phyloP scores from a whole-genome alignment of 1,140 invertebrate species.

The Sycobia sp. region DNA sequence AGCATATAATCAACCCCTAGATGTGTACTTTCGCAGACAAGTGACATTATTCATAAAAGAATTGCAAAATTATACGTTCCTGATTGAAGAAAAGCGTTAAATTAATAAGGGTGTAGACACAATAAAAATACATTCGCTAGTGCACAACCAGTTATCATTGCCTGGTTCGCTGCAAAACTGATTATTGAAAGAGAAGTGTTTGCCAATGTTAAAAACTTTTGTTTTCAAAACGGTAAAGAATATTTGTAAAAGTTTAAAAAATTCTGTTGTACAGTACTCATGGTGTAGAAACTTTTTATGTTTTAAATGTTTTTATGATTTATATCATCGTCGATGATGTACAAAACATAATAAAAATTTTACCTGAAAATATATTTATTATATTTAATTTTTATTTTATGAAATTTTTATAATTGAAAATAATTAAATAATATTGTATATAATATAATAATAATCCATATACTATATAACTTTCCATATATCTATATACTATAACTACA shows the following conservation, averaged over 20 bases:
- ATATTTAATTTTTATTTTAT: too few relatives aligned
- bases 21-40: constrained; percentile 10
- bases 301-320: constrained; percentile 29
- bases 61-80: not conserved
- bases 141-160: not conserved
- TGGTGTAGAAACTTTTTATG: constrained; percentile 6
- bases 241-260: not conserved
- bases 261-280: constrained; percentile 8
- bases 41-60: constrained; percentile 5
- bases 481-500: too few relatives aligned
- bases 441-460: too few relatives aligned
- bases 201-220: constrained; percentile 12
- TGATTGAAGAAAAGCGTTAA: not conserved
- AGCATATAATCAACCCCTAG: not conserved
- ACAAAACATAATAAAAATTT: too few relatives aligned
- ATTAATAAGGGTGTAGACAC: not conserved
- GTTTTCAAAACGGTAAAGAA: constrained; percentile 13
- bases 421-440: too few relatives aligned
- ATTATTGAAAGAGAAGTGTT: constrained; percentile 2
- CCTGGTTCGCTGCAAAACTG: constrained; percentile 6
- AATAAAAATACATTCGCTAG: not conserved
- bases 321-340: too few relatives aligned
- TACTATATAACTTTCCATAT: too few relatives aligned
- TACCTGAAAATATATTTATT: too few relatives aligned
- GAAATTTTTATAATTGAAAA: too few relatives aligned